Conservation (phyloP, 2,797 vertebrate species). For the Chrysocyon brachyurus region DNA sequence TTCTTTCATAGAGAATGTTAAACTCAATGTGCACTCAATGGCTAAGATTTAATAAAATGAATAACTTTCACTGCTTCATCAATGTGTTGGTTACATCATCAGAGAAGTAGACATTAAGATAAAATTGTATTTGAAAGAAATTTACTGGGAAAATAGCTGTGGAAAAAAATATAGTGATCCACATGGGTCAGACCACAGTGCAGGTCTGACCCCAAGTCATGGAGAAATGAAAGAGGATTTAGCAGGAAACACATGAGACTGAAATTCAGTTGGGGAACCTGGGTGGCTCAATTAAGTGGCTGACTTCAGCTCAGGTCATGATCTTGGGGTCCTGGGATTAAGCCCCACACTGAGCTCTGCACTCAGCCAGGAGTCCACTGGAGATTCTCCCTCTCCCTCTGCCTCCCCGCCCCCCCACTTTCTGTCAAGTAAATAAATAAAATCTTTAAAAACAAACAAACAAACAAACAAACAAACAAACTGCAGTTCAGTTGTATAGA, state of each 20-base stretch:
- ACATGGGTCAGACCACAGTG: neutral
- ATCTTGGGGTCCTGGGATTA: neutral
- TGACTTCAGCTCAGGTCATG: neutral
- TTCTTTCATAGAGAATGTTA: neutral
- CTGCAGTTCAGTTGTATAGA: neutral
- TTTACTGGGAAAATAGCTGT: neutral
- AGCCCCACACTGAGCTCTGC: neutral
- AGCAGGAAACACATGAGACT: neutral
- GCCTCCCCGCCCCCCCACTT: too few relatives aligned
- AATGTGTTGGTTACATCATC: neutral
- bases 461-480: neutral
- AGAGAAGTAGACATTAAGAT: neutral
- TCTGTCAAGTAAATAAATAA: neutral
- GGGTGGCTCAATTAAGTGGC: neutral
- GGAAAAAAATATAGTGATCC: neutral
- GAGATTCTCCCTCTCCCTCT: neutral
- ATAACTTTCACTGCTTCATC: neutral
- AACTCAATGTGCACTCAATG: neutral
- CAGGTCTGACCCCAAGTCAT: neutral
- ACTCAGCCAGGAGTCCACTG: neutral
- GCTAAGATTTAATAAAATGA: neutral
- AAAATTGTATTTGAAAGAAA: neutral
- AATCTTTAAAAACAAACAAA: neutral
- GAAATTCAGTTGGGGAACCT: neutral
- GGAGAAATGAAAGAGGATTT: neutral